Base-by-base conservation (phyloP, 2,888 invertebrate species). In the Hirtodrosophila alboralis region DNA sequence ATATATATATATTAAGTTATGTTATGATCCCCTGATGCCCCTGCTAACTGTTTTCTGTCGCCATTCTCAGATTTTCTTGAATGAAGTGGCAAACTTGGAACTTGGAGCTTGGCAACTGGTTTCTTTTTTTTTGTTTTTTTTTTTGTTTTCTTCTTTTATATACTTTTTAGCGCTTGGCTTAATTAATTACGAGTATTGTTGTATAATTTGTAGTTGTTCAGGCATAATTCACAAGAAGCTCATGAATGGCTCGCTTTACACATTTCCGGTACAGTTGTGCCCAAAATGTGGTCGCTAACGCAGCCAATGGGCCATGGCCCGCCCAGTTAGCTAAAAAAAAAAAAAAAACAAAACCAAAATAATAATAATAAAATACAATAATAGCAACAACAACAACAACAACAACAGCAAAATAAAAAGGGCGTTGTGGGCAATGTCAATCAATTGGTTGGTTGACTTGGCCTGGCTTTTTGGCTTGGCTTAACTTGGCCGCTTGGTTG, bases 361-460 rank as follows among this genome's bases (percentile, higher is more conserved):
- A 33, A 36, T 26, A 33, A 30, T 28, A 21, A 10, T 43, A n/a
- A 33, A 10, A 45, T 21, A 23, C 14, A 34, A 10, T 8, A 10
- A 33, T 33, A 33, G 1, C n/a, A n/a, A n/a, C n/a, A n/a, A 28
- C 18, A 33, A 0, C 5, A 12, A 31, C 10, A 31, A 34, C 28
- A 43, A 26, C 14, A 66, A 57, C 28, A 33, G 14, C 5, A 41
- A 31, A 33, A 7, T 26, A 40, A 71, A 84, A 77, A 76, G 84
- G 87, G 84, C 84, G 84, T 87, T 80, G 63, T 85, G 77, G 72
- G 78, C 75, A 84, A 74, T 80, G 84, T 86, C 84, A 85, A 85
- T 85, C 84, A 85, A 85, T 84, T 74, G 85, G 85, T 76, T 75
- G 73, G 69, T 27, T 62, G 18, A n/a, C n/a, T 21, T 45, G 51